Base-by-base conservation (phyloP, 2,113 vertebrate genomes). In the Lutjanus erythropterus region DNA sequence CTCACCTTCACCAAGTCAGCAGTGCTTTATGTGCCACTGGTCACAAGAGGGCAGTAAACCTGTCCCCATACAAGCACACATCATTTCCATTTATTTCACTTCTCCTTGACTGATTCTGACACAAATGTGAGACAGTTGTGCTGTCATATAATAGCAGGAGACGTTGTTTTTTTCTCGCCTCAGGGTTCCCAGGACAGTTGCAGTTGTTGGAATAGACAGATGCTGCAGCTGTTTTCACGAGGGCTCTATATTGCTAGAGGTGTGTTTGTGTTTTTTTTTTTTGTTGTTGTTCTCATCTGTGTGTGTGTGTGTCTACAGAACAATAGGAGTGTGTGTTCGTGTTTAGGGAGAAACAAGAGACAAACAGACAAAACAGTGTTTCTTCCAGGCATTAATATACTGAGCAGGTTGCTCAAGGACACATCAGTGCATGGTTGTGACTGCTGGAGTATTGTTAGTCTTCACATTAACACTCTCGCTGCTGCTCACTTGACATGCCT, bases 1-100 rank as follows among this genome's bases (percentile, higher is more conserved):
- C n/a, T n/a, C 72, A 50, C 23, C 58, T 68, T 41, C 25, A 49
- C 16, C 3, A 0, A 21, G 0, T 41, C 60, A 2, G 18, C 47
- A 2, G 49, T 77, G 88, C 59, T 80, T 67, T 78, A 10, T 49
- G 60, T 71, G 0, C 16, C 69, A 33, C 7, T 12, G 80, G 87
- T 44, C 91, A 90, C 88, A 42, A 91, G 90, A 58, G 81, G 87
- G 87, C 87, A 81, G 39, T 81, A 79, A 58, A 60, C 60, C 4
- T 23, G 49, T 49, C 66, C 53, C 27, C 46, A 9, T 1, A 10
- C 27, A 12, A 1, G 23, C 3, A 49, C 39, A 39, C 62, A 29
- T 83, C 70, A 25, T 46, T 39, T 6, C 42, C 55, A 47, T 56
- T 69, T 16, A 16, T 77, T 60, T 75, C 64, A 33, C 62, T 52